Conservation (phyloP, 1,140 invertebrate species). For the Papilio machaon region DNA sequence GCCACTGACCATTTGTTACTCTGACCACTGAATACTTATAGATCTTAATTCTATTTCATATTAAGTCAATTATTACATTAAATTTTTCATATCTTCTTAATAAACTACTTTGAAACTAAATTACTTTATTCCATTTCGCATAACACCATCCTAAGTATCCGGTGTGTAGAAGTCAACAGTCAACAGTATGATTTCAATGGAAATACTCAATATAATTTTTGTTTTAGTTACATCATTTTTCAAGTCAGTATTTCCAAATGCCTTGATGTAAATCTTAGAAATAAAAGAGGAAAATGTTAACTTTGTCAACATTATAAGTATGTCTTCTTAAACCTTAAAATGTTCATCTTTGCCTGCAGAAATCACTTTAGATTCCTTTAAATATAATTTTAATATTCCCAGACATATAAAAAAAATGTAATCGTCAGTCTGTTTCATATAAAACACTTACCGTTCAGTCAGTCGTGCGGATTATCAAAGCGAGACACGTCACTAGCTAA, state of each 20-base stretch:
- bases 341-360: neutral
- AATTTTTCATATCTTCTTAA: no score
- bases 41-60: slow-evolving; percentile 12
- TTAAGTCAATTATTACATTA: neutral
- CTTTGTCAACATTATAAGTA: no score
- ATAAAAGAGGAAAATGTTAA: no score
- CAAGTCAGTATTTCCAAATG: no score
- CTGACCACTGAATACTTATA: neutral
- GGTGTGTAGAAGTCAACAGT: neutral
- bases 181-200: no score
- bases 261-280: no score
- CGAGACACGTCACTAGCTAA: slow-evolving; percentile 26
- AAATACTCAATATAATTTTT: no score
- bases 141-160: neutral
- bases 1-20: neutral
- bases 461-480: slow-evolving; percentile 17
- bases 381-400: neutral
- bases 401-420: neutral
- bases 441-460: slow-evolving; percentile 12
- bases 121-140: neutral
- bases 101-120: neutral
- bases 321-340: neutral
- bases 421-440: neutral
- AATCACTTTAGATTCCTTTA: neutral
- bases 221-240: no score